Evolutionary conservation across 2,797 vertebrate genomes (phyloP), one percentile per base, ranked within the genome.

Genomic region (Orestias chungarensis): DNA sequence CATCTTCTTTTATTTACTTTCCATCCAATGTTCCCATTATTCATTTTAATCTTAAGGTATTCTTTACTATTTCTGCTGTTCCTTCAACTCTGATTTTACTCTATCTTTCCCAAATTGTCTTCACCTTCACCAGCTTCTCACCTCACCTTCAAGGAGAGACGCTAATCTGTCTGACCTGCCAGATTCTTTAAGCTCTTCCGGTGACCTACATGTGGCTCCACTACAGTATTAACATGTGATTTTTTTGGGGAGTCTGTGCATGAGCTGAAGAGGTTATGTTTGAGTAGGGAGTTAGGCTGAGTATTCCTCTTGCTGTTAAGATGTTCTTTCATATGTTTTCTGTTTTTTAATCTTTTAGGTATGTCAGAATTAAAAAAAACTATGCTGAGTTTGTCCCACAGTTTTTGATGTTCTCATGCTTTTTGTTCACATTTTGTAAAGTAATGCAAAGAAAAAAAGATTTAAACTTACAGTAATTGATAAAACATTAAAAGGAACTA

Each of bases 151-250:
- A 76, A 81, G 64, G 68, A 83, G 71, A 76, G 50, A 64, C 0
- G 20, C 79, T 90, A 89, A 92, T 91, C 83, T 88, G 71, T 87
- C 76, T 90, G 87, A 87, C 85, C 85, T 33, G 67, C 66, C 82
- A 84, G 85, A 82, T 82, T 80, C 85, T 83, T 73, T 71, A 80
- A 74, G n/a, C 82, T 75, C 87, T 85, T 88, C 88, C 52, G 59
- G 71, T 72, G 44, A 68, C 61, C 82, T 57, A 86, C 86, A 83
- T 81, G 71, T 52, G 62, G 15, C 42, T 66, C 42, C 29, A 73
- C 57, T 80, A 70, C 72, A 82, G 61, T 80, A 27, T 76, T 72
- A 73, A 59, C 71, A 76, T 20, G 9, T 27, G 6, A 17, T 2
- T 62, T 1, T 29, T 18, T 47, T 46, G 12, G 2, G 12, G 38